Percentiles rank a stretch among this genome's conserved stretches.
phyloP scores from a whole-genome alignment of 2,888 invertebrate species.

The Noctua janthe region DNA sequence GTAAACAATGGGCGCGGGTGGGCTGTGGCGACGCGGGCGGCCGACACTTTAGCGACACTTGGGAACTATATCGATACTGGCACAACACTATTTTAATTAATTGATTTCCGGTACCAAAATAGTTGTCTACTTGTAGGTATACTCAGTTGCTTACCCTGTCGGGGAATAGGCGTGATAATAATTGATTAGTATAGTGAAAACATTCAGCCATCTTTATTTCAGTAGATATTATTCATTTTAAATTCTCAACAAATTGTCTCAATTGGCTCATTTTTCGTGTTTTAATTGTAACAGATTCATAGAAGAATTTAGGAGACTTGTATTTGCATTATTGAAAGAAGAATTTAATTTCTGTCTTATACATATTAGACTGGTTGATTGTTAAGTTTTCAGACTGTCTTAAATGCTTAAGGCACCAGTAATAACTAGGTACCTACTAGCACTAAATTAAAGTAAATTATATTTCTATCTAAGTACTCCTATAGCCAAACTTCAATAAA shows the following conservation, averaged over 20 bases:
- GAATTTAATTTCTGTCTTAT: neutral
- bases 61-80: slow-evolving; percentile 61
- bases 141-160: neutral
- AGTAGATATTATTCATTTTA: neutral
- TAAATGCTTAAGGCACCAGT: neutral
- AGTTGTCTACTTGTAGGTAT: neutral
- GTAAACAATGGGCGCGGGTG: slow-evolving; percentile 86
- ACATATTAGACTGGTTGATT: too few relatives aligned
- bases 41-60: slow-evolving; percentile 75
- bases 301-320: neutral
- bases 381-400: too few relatives aligned
- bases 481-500: neutral
- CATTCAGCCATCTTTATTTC: neutral
- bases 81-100: slow-evolving; percentile 57
- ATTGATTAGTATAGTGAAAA: neutral
- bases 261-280: neutral
- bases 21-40: slow-evolving; percentile 84
- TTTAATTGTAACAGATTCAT: neutral
- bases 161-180: neutral
- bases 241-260: neutral
- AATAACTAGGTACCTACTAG: neutral
- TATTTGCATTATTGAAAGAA: neutral
- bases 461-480: neutral
- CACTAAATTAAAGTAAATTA: neutral
- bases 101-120: slow-evolving; percentile 49